Evolutionary conservation across 2,888 invertebrate species (phyloP).

Genomic region (Fissipunctia ypsillon): DNA sequence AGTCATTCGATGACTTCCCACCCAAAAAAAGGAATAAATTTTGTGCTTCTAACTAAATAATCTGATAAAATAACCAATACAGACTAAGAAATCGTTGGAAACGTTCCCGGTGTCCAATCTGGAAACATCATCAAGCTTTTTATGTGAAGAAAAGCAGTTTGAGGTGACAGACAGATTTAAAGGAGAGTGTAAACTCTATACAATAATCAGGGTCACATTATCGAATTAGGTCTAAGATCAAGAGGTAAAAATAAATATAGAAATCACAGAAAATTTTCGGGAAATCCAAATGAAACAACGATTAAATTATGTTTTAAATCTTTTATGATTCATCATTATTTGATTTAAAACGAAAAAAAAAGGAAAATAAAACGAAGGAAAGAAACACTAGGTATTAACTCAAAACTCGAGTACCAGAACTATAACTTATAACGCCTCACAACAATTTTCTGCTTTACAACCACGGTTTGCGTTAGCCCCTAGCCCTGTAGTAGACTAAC

Average conservation of each 20-base stretch:
- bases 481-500: conserved; percentile 69
- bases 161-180: not conserved
- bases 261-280: not conserved
- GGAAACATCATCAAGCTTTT: not conserved
- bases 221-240: no score
- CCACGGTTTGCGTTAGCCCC: conserved; percentile 36
- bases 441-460: conserved; percentile 51
- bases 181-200: not conserved
- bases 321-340: no score
- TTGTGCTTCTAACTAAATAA: no score
- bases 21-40: no score
- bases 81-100: not conserved
- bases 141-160: not conserved
- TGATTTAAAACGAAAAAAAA: no score
- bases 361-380: not conserved
- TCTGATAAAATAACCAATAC: no score
- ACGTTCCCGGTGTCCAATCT: not conserved
- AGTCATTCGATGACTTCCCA: no score
- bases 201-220: no score
- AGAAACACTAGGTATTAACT: conserved; percentile 4
- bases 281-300: not conserved
- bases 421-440: conserved; percentile 33
- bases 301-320: no score
- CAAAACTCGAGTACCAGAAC: conserved; percentile 13
- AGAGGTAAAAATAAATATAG: no score